These are phyloP conservation scores for Lasioglossum villosulum DNA, from an alignment of 2,888 invertebrate species.

Conservation along the genomic window DNA sequence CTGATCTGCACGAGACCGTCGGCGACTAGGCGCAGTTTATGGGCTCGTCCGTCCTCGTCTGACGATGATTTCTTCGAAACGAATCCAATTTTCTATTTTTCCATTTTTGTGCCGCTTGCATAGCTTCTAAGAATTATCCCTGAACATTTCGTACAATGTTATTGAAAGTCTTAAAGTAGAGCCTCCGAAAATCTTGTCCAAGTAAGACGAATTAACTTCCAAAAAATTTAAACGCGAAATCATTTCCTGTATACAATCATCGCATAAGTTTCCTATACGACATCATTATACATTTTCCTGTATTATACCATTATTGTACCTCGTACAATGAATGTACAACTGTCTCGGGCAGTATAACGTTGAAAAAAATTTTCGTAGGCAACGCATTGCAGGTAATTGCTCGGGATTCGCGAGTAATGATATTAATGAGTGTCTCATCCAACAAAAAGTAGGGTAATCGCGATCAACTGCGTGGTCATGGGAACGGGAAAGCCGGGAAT, in stretches of 20 bases:
- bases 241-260: too few relatives aligned
- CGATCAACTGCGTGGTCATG: slow-evolving; percentile 17
- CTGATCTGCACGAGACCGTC: neutral
- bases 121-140: neutral
- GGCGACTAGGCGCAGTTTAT: neutral
- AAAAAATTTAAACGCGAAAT: neutral
- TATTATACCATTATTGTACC: neutral
- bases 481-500: slow-evolving; percentile 16
- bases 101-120: neutral
- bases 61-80: slow-evolving; percentile 37
- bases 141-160: neutral
- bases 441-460: slow-evolving; percentile 51
- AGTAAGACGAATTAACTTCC: neutral
- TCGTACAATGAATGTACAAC: neutral
- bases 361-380: neutral
- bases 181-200: neutral
- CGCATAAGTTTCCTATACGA: too few relatives aligned
- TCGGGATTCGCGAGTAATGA: neutral
- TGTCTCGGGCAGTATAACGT: neutral
- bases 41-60: slow-evolving; percentile 25
- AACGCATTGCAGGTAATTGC: neutral
- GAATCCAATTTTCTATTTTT: slow-evolving; percentile 12
- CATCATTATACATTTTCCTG: too few relatives aligned
- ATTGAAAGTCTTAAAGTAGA: neutral
- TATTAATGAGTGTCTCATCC: slow-evolving; percentile 19